phyloP scores from a whole-genome alignment of 2,113 vertebrate genomes.

The Chloebia gouldiae region DNA sequence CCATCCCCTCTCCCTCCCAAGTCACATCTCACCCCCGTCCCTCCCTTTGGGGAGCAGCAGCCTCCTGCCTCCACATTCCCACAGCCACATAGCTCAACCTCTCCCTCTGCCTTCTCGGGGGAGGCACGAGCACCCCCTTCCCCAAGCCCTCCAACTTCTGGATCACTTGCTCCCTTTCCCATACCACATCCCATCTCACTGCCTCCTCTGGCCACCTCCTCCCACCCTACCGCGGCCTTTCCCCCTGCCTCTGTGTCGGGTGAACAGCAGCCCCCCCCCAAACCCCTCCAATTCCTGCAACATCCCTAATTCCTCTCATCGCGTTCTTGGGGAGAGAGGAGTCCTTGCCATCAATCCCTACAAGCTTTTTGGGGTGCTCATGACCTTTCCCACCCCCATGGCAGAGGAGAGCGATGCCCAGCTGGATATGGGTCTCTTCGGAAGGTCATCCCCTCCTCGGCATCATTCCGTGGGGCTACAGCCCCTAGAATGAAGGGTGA shows the following conservation, averaged over 20 bases:
- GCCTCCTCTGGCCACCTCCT: no score
- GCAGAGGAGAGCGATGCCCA: accelerated
- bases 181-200: accelerated
- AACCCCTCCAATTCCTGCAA: background rate
- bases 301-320: background rate
- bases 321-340: background rate
- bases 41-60: background rate
- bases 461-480: accelerated
- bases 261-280: background rate
- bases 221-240: background rate
- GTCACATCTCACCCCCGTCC: background rate
- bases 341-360: background rate
- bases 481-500: background rate
- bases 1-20: background rate
- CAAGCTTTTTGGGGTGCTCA: background rate
- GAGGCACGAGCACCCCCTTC: background rate
- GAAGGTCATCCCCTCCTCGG: background rate
- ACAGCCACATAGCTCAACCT: accelerated
- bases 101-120: background rate
- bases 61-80: background rate
- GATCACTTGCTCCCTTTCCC: background rate
- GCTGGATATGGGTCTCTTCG: background rate
- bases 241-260: background rate
- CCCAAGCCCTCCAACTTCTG: background rate
- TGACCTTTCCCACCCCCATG: accelerated